These are phyloP conservation scores for Eulemur macaco DNA, from an alignment of 2,113 vertebrate species.

Conservation along the genomic window DNA sequence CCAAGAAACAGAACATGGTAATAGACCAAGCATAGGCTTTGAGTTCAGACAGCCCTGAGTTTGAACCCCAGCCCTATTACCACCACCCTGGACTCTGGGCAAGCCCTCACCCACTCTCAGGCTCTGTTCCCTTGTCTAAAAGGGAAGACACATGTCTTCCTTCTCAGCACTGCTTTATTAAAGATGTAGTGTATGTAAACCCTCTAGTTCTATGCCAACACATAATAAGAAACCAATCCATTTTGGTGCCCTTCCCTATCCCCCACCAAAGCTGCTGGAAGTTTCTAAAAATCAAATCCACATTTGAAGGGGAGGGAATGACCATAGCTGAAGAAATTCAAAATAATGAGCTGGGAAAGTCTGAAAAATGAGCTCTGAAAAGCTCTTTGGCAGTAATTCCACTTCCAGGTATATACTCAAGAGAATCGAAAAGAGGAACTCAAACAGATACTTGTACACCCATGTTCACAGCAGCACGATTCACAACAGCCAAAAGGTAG, in stretches of 20 bases:
- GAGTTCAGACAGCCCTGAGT: neutral
- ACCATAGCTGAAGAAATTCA: neutral
- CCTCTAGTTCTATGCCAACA: neutral
- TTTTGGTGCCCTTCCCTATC: neutral
- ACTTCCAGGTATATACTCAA: neutral
- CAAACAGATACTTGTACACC: neutral
- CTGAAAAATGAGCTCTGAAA: constrained; percentile 20
- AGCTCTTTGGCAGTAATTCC: neutral
- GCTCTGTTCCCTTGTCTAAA: neutral
- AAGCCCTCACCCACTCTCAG: neutral
- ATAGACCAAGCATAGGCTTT: neutral
- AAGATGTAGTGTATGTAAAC: neutral
- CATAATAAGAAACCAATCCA: neutral
- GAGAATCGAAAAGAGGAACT: neutral
- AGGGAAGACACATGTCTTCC: neutral
- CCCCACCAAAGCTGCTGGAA: neutral
- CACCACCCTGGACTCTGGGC: too few species aligned
- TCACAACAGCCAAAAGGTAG: neutral
- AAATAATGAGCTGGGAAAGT: neutral
- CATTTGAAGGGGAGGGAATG: neutral
- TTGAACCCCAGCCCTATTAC: neutral
- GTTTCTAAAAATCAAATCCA: constrained; percentile 7
- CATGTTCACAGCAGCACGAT: neutral
- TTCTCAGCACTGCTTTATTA: neutral
- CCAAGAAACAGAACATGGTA: neutral